These are phyloP conservation scores for Drosophila lini DNA, from an alignment of 1,140 invertebrate species.

Conservation along the genomic window DNA sequence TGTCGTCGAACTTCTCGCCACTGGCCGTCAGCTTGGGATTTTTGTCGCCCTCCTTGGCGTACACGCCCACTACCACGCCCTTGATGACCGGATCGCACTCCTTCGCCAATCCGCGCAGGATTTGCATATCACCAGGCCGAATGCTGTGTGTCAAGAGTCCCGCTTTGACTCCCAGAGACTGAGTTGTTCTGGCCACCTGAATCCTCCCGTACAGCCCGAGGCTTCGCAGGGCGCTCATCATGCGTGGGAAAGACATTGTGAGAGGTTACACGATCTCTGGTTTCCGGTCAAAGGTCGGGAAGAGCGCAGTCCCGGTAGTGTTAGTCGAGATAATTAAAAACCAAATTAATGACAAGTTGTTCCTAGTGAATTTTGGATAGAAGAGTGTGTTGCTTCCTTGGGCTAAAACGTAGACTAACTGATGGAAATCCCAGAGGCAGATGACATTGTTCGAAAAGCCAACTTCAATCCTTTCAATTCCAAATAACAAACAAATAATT, in stretches of 20 bases:
- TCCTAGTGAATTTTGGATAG: constrained; percentile 33
- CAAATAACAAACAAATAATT: background rate
- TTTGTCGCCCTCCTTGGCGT: constrained; percentile 74
- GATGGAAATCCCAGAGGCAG: background rate
- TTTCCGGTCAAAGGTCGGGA: constrained; percentile 1
- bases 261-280: constrained; percentile 2
- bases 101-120: constrained; percentile 1
- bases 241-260: constrained; percentile 27
- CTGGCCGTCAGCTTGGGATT: constrained; percentile 75
- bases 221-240: constrained; percentile 25
- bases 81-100: constrained; percentile 60
- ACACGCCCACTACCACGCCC: constrained; percentile 84
- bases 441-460: constrained; percentile 1
- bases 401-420: constrained; percentile 14
- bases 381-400: constrained; percentile 19
- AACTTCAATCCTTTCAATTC: background rate
- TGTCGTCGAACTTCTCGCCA: constrained; percentile 84
- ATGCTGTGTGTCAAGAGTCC: background rate
- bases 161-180: background rate
- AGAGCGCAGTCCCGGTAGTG: constrained; percentile 1
- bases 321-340: background rate
- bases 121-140: background rate
- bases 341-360: constrained; percentile 4
- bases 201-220: constrained; percentile 9
- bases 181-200: background rate